Evolutionary conservation across 2,888 invertebrate species (phyloP).

Genomic region (Agrypnus murinus): DNA sequence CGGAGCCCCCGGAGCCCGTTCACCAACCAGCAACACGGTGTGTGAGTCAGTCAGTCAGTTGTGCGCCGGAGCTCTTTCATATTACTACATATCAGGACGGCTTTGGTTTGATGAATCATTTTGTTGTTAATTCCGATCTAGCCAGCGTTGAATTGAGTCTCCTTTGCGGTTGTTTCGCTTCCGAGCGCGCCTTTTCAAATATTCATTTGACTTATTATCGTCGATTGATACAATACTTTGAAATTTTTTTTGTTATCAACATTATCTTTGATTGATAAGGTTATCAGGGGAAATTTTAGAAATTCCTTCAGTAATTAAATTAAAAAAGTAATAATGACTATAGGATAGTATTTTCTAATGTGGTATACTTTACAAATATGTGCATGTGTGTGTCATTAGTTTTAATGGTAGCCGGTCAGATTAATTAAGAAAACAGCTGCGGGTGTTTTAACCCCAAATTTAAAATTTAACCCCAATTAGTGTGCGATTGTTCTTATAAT

Average conservation of each 20-base stretch:
- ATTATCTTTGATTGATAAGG: not conserved
- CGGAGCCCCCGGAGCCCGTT: conserved; percentile 35
- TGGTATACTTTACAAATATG: too few species aligned
- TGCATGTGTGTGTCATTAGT: not conserved
- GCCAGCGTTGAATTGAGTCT: conserved; percentile 9
- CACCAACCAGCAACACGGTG: conserved; percentile 39
- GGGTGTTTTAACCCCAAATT: too few species aligned
- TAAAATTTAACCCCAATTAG: conserved; percentile 50
- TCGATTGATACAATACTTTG: not conserved
- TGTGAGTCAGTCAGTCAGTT: conserved; percentile 35
- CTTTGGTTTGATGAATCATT: conserved; percentile 23
- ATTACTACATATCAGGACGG: too few species aligned
- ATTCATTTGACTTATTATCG: not conserved
- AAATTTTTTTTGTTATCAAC: conserved; percentile 5
- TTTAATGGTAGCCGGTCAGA: not conserved
- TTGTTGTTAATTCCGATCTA: not conserved
- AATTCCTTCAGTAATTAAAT: too few species aligned
- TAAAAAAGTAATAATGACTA: too few species aligned
- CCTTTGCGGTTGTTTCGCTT: not conserved
- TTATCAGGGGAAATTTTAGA: not conserved
- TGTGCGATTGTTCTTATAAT: conserved; percentile 21
- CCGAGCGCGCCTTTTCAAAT: not conserved
- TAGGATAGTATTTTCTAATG: conserved; percentile 6
- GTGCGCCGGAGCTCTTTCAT: conserved; percentile 31
- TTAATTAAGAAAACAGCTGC: conserved; percentile 38